Evolutionary conservation across 2,113 vertebrate species (phyloP), one percentile per base, ranked within the genome.

Genomic region (Myotis yumanensis): DNA sequence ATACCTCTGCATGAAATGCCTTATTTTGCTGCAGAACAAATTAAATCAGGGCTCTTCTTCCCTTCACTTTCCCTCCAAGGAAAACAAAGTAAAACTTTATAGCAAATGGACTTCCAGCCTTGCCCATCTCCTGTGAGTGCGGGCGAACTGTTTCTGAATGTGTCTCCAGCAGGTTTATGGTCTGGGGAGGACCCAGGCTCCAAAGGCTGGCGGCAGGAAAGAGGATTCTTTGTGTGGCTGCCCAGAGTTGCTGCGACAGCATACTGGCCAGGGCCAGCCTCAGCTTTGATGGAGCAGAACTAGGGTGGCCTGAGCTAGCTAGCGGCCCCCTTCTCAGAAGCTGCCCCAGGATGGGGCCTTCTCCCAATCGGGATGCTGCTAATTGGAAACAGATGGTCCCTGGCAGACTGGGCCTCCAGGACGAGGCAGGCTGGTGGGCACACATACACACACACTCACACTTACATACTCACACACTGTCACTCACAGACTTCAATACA

Each of bases 371-470:
- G 80, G 87, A 90, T 77, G 62, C 94, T 94, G 87, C 94, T 98
- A 98, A 98, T 97, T 96, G 89, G 96, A 97, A 97, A 91, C 98
- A 95, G 96, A 96, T 92, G 73, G 91, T 89, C 89, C 91, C 92
- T 66, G 66, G 14, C 72, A 89, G 93, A 30, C 77, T 77, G 79
- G 18, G 91, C 81, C 94, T 75, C 71, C 37, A 11, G 89, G 89
- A 77, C 51, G 5, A 14, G 18, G 85, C 12, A 0, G 62, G 54
- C 66, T 90, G 66, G 72, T 75, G 64, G 91, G 48, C n/a, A 28
- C 81, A 72, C 59, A n/a, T 2, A 4, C 71, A 52, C 48, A 54
- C 43, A 77, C 69, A 71, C 40, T 51, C 79, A 71, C 6, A 35
- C 32, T 28, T 30, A 90, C 25, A 35, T 15, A 43, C 3, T 79